These are phyloP conservation scores for Sparidentex hasta DNA, from an alignment of 2,797 vertebrate genomes.

Conservation along the genomic window DNA sequence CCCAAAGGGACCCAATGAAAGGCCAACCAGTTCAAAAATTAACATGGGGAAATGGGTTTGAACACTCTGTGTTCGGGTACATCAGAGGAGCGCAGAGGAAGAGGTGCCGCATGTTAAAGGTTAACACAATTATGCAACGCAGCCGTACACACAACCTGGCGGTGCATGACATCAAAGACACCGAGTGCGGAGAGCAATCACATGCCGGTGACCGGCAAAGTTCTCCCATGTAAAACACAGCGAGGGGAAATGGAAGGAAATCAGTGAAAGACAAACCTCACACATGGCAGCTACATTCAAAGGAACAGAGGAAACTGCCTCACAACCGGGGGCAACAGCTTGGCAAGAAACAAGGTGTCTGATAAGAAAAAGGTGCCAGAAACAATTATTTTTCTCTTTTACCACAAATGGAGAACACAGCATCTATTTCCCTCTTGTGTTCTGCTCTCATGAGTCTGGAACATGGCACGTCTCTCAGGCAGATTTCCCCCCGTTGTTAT, in stretches of 20 bases:
- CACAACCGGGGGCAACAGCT: constrained; percentile 49
- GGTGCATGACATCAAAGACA: constrained; percentile 47
- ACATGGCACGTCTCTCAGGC: constrained; percentile 29
- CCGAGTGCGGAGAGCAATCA: constrained; percentile 21
- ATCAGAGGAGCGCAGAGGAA: constrained; percentile 5
- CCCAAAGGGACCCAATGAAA: constrained; percentile 74
- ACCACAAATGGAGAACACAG: constrained; percentile 26
- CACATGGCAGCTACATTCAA: constrained; percentile 49
- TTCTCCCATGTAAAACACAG: constrained; percentile 63
- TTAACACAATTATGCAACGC: constrained; percentile 69
- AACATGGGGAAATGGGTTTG: constrained; percentile 19
- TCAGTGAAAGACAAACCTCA: constrained; percentile 52
- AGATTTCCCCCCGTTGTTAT: constrained; percentile 8
- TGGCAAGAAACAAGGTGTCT: constrained; percentile 52
- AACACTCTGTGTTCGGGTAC: constrained; percentile 32
- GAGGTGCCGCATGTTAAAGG: constrained; percentile 60
- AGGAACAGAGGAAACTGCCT: constrained; percentile 55
- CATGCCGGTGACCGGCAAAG: constrained; percentile 48
- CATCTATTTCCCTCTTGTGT: constrained; percentile 18
- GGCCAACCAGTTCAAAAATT: constrained; percentile 63
- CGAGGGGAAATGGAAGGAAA: constrained; percentile 38
- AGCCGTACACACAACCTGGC: constrained; percentile 18
- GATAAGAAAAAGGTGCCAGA: constrained; percentile 50
- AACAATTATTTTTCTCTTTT: constrained; percentile 52
- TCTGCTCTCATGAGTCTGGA: constrained; percentile 17